These are phyloP conservation scores for Ctenosaura bakeri DNA, from an alignment of 2,797 vertebrate genomes.

Conservation along the genomic window DNA sequence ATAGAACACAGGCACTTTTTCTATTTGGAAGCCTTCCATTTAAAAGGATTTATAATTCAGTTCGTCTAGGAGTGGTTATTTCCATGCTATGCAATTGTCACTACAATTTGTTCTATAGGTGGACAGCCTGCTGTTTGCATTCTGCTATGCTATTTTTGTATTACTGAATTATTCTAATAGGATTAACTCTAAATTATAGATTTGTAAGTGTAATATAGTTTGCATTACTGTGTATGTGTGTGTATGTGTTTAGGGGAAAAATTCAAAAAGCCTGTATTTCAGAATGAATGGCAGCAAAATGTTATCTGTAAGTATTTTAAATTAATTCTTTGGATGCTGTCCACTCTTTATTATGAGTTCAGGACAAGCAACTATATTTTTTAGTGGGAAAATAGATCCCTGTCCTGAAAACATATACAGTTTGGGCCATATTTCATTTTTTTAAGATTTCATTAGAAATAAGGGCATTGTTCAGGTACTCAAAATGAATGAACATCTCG, in stretches of 20 bases:
- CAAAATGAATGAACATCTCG: too few species aligned
- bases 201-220: neutral
- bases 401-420: neutral
- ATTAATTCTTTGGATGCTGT: slow-evolving; percentile 10
- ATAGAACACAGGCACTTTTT: slow-evolving; percentile 4
- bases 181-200: slow-evolving; percentile 27
- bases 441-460: neutral
- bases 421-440: neutral
- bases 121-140: neutral
- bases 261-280: neutral
- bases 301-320: slow-evolving; percentile 29
- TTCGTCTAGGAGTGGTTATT: neutral
- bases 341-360: neutral
- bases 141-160: slow-evolving; percentile 29
- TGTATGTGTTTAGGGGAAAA: neutral
- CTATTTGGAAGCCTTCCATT: slow-evolving; percentile 30
- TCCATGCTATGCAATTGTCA: slow-evolving; percentile 27
- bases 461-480: neutral
- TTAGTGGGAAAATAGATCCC: neutral
- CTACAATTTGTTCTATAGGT: slow-evolving; percentile 2
- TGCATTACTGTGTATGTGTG: neutral
- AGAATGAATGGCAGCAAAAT: slow-evolving; percentile 35
- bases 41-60: slow-evolving; percentile 35
- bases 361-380: neutral
- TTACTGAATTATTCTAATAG: slow-evolving; percentile 43